These are phyloP conservation scores for Sesia apiformis DNA, from an alignment of 2,888 invertebrate genomes.

Conservation along the genomic window DNA sequence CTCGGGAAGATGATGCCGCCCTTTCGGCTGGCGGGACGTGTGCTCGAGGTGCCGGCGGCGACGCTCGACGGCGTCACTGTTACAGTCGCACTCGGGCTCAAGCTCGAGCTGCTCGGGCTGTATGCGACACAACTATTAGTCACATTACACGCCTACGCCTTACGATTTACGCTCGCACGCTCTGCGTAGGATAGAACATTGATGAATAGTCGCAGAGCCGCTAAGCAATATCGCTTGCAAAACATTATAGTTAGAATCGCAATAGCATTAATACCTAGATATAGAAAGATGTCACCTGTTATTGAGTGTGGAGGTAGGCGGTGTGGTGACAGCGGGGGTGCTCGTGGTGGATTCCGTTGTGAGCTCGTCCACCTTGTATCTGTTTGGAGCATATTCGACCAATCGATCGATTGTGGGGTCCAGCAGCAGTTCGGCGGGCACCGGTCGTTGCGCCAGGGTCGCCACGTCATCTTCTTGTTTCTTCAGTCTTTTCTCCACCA, in stretches of 20 bases:
- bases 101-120: conserved; percentile 56
- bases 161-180: conserved; percentile 1
- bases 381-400: conserved; percentile 84
- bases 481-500: conserved; percentile 87
- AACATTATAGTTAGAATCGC: conserved; percentile 20
- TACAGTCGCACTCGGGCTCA: conserved; percentile 35
- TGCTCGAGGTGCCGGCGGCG: conserved; percentile 41
- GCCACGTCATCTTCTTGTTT: conserved; percentile 91
- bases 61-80: conserved; percentile 45
- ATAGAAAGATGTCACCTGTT: conserved; percentile 62
- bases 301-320: conserved; percentile 31
- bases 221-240: conserved; percentile 19
- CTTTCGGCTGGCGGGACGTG: conserved; percentile 75
- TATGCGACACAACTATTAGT: conserved; percentile 59
- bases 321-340: conserved; percentile 43
- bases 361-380: conserved; percentile 70
- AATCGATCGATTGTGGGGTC: conserved; percentile 84
- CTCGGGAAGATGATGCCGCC: conserved; percentile 93
- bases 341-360: conserved; percentile 51
- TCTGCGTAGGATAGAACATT: conserved; percentile 9
- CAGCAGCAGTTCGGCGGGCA: conserved; percentile 81
- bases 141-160: conserved; percentile 8
- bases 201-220: conserved; percentile 22
- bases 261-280: conserved; percentile 16
- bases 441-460: conserved; percentile 82